A percentile compares a stretch with the other conserved stretches of the same genome.
Conservation (phyloP, 2,797 vertebrate species). For the Oreonectes daqikongensis region DNA sequence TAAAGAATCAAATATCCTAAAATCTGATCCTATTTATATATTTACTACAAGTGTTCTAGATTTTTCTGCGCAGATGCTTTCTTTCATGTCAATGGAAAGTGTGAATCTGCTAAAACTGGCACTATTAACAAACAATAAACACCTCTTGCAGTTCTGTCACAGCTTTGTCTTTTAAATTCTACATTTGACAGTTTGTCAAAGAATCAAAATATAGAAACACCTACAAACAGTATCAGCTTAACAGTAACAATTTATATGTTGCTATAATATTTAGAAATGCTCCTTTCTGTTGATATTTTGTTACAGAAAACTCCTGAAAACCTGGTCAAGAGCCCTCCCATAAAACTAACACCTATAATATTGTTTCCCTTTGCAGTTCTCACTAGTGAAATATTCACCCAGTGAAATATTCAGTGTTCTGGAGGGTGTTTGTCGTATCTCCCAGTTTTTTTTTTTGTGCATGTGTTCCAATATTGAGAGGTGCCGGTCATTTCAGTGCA, state of each 20-base stretch:
- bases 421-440: not conserved
- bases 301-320: too few species aligned
- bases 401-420: not conserved
- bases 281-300: not conserved
- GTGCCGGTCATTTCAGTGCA: slow-evolving; percentile 36
- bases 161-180: not conserved
- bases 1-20: not conserved
- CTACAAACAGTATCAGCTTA: not conserved
- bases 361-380: not conserved
- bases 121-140: not conserved
- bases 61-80: not conserved
- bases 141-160: not conserved
- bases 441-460: not conserved
- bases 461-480: slow-evolving; percentile 13
- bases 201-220: not conserved
- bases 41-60: not conserved
- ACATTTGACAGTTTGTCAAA: not conserved
- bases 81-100: not conserved
- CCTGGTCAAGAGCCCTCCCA: not conserved
- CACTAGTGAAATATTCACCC: not conserved
- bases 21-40: not conserved
- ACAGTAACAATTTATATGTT: not conserved
- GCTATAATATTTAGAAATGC: not conserved
- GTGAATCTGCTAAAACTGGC: not conserved
- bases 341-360: not conserved